Evolutionary conservation across 2,888 invertebrate species (phyloP), one percentile per base, ranked within the genome.

Genomic region (Amorpha juglandis): DNA sequence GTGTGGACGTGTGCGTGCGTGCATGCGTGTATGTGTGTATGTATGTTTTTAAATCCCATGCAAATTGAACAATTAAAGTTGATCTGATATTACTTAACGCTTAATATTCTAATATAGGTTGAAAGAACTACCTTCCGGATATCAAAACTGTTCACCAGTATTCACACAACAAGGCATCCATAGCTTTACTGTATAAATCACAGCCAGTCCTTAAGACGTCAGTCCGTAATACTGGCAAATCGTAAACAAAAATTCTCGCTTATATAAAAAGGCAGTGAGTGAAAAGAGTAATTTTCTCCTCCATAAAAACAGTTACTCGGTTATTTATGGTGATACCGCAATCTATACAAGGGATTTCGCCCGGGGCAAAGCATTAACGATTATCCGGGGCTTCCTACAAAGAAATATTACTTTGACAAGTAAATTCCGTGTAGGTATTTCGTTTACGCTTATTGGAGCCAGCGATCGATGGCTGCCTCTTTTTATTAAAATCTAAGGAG

Each of bases 291-390:
- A 87, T 87, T 87, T 87, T 87, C 87, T 89, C 89, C 89, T 87
- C 90, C 90, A 91, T 91, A 92, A 91, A 92, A 92, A 91, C 90
- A 91, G 90, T 90, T 90, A 86, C 86, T 83, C 82, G 87, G 91
- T 91, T 92, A 92, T 92, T 92, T 92, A 91, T 90, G 89, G 85
- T 87, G 91, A 89, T 89, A 89, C 90, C 90, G 87, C 91, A 89
- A 90, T 91, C 90, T 91, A 90, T 92, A 90, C 88, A 89, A 86
- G 89, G 89, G 91, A 89, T 90, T 90, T 82, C 77, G 88, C 91
- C 83, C 78, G 77, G 80, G 88, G 91, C 89, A 81, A 83, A 86
- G 87, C 86, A 90, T 92, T 90, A 91, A 90, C 90, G 91, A 91
- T 90, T 91, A 90, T 88, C 87, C 86, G 82, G 77, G 78, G 83